Base-by-base conservation (phyloP, 2,888 invertebrate species). In the Teleiodes luculella region DNA sequence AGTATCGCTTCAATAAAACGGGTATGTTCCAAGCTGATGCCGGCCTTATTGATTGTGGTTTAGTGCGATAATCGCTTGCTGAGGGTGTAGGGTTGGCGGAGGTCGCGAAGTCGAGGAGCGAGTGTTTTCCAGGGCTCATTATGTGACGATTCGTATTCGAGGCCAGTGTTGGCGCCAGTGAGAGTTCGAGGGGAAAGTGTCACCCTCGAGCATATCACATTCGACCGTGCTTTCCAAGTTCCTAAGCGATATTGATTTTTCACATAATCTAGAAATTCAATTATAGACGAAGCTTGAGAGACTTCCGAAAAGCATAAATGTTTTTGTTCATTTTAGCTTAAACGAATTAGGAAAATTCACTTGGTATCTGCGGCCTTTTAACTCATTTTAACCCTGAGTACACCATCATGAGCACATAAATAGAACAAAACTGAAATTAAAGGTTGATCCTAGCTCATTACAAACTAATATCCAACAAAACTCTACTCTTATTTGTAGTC, bases 91-190 rank as follows among this genome's bases (percentile, higher is more conserved):
- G 62, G 67, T 73, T 68, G 66, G 60, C 68, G 72, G 64, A 59
- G 67, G 60, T 66, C 65, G 68, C 74, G 69, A 68, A 81, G 76
- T 75, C 71, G 80, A 65, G 80, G 62, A 75, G 79, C 82, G 79
- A 84, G 86, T 86, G 86, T 86, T 82, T 83, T 85, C 85, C 84
- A 86, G 81, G 70, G 77, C 82, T 83, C 80, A 85, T 86, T 86
- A 85, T 74, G 72, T 70, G 80, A 78, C 80, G 65, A 86, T 86
- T 86, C 80, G 84, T 86, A 86, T 86, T 86, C 86, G 77, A 70
- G 68, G 68, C 74, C 72, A 67, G 74, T 63, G 63, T 11, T 28
- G 33, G n/a, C 10, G 43, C 28, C 65, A 73, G 74, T 66, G 61
- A 64, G 69, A 74, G 74, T 72, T 68, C 69, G 70, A 68, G 74